These are phyloP conservation scores for Sebastes miniatus DNA, from an alignment of 2,797 vertebrate genomes.

Conservation along the genomic window DNA sequence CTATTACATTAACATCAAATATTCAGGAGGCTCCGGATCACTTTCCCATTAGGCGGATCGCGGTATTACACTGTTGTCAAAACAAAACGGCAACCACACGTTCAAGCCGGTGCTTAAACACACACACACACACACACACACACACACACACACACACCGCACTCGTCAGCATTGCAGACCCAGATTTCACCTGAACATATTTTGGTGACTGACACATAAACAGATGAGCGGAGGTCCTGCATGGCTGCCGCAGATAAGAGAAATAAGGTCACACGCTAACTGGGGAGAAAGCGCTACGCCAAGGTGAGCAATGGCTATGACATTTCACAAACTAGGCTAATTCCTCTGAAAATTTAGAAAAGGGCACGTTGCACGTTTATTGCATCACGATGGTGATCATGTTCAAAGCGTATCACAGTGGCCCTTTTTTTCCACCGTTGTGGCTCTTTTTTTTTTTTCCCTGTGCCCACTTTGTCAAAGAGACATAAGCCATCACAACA, in stretches of 20 bases:
- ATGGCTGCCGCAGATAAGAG: conserved; percentile 75
- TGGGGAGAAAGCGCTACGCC: conserved; percentile 63
- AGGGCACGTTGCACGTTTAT: conserved; percentile 74
- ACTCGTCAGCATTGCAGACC: neutral
- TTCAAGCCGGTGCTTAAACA: neutral
- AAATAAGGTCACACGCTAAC: conserved; percentile 78
- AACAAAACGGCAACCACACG: conserved; percentile 39
- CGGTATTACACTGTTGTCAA: conserved; percentile 39
- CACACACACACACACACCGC: neutral
- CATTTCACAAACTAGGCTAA: conserved; percentile 81
- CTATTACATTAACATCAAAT: conserved; percentile 79
- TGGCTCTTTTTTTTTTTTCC: conserved; percentile 15
- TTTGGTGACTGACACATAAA: conserved; percentile 51
- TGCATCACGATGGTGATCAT: conserved; percentile 68
- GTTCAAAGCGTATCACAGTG: conserved; percentile 44
- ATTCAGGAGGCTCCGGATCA: conserved; percentile 69
- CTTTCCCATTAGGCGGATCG: conserved; percentile 55
- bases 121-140: neutral
- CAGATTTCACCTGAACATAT: conserved; percentile 11
- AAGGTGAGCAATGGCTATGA: conserved; percentile 79
- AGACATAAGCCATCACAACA: conserved; percentile 24
- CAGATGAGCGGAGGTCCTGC: conserved; percentile 65
- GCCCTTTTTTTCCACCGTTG: neutral
- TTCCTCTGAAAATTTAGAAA: conserved; percentile 75
- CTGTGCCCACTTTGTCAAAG: conserved; percentile 15